These are phyloP conservation scores for Numida meleagris DNA, from an alignment of 2,113 vertebrate genomes.

Conservation along the genomic window DNA sequence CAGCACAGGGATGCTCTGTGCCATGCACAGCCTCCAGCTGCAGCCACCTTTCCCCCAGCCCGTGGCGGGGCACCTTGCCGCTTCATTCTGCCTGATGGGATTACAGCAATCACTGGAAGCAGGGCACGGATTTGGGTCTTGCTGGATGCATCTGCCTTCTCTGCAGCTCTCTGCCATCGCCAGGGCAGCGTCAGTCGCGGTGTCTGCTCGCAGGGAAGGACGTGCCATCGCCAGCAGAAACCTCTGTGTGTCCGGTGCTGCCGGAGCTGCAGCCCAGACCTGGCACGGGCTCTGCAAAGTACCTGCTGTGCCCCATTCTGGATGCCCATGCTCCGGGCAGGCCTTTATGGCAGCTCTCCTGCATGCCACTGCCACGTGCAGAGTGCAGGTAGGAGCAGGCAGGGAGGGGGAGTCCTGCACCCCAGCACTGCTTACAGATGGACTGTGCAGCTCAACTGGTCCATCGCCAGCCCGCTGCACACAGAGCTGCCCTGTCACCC, in stretches of 20 bases:
- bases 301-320: neutral
- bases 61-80: neutral
- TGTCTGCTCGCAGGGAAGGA: neutral
- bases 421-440: rapidly evolving
- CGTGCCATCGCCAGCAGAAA: neutral
- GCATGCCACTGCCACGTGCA: rapidly evolving
- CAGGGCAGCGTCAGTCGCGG: neutral
- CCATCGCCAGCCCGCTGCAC: neutral
- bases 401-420: neutral
- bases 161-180: neutral
- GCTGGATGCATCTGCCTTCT: neutral
- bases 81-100: conserved; percentile 9
- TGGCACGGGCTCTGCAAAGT: neutral
- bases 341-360: neutral
- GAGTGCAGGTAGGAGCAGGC: neutral
- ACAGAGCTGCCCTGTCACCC: neutral
- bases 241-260: rapidly evolving
- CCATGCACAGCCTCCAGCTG: neutral
- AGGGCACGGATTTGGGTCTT: conserved; percentile 3
- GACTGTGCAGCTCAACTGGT: neutral
- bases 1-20: neutral
- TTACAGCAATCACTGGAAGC: conserved; percentile 35
- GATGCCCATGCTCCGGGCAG: neutral
- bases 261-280: neutral
- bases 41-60: neutral